Evolutionary conservation across 2,888 invertebrate genomes (phyloP).

Genomic region (Dendrolimus pini): DNA sequence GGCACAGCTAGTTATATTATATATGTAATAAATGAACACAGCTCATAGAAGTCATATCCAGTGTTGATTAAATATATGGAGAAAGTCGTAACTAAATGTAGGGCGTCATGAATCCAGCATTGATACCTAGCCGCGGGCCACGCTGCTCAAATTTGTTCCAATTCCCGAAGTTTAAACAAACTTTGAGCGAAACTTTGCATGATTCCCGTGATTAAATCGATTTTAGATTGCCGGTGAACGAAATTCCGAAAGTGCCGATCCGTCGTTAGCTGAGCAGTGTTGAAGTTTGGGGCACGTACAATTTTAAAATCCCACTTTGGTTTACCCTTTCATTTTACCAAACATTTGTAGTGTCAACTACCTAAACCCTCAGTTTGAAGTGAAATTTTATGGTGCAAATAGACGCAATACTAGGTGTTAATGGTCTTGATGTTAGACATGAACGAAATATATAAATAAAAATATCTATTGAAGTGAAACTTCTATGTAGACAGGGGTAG

Average conservation of each 20-base stretch:
- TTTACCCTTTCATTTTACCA: slow-evolving; percentile 36
- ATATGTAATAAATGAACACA: no score
- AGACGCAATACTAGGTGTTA: slow-evolving; percentile 1
- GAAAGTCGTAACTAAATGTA: slow-evolving; percentile 40
- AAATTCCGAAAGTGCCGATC: slow-evolving; percentile 63
- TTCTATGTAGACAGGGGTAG: background rate
- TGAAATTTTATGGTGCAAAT: slow-evolving; percentile 2
- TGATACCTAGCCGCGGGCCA: slow-evolving; percentile 65
- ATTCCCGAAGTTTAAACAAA: slow-evolving; percentile 63
- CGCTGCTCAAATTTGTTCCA: slow-evolving; percentile 69
- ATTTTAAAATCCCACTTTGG: slow-evolving; percentile 48
- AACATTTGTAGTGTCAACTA: slow-evolving; percentile 12
- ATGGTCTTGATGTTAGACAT: slow-evolving; percentile 1
- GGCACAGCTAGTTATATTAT: no score
- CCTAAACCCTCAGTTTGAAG: slow-evolving; percentile 7
- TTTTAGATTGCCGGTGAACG: slow-evolving; percentile 64
- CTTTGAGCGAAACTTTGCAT: slow-evolving; percentile 65
- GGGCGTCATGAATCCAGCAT: slow-evolving; percentile 60
- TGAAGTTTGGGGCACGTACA: slow-evolving; percentile 52
- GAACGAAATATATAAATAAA: background rate
- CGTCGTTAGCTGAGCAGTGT: slow-evolving; percentile 58
- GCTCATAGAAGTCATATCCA: slow-evolving; percentile 11
- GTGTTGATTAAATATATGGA: slow-evolving; percentile 14
- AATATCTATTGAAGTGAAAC: background rate
- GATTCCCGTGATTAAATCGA: slow-evolving; percentile 73